Evolutionary conservation across 2,888 invertebrate species (phyloP).

Genomic region (Xylota segnis): DNA sequence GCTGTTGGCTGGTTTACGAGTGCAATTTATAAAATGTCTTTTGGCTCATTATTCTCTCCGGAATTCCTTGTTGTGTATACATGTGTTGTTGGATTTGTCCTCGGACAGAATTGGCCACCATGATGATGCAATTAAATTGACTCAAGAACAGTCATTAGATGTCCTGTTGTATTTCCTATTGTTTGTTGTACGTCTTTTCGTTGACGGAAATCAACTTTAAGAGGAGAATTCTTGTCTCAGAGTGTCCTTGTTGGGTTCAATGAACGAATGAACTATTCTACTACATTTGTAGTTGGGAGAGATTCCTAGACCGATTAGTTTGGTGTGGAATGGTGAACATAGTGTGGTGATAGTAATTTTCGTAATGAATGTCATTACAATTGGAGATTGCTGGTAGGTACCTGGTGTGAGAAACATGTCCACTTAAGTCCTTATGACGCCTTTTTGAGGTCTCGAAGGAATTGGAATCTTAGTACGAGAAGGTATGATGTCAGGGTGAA

Average conservation of each 20-base stretch:
- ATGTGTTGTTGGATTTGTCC: constrained; percentile 14
- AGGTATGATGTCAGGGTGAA: neutral
- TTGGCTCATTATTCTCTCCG: constrained; percentile 6
- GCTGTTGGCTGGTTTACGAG: constrained; percentile 22
- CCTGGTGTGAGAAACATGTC: neutral
- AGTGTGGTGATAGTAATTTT: neutral
- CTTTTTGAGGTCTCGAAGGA: neutral
- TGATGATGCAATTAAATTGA: constrained; percentile 50
- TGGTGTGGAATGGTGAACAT: neutral
- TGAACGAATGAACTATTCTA: constrained; percentile 14
- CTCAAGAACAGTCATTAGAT: constrained; percentile 29
- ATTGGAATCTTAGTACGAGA: neutral
- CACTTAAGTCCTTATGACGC: constrained; percentile 2
- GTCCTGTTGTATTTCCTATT: constrained; percentile 18
- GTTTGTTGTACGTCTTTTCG: neutral
- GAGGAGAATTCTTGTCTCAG: neutral
- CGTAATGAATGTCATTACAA: neutral
- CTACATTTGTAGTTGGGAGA: neutral
- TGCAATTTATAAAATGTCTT: constrained; percentile 38
- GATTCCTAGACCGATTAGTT: constrained; percentile 2
- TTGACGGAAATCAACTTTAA: constrained; percentile 26
- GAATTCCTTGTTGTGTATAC: constrained; percentile 5
- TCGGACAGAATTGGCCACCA: constrained; percentile 31
- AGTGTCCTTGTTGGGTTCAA: constrained; percentile 25
- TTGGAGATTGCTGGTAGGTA: constrained; percentile 1